Base-by-base conservation (phyloP, 1,140 invertebrate species). In the Leptestheria dahalacensis region DNA sequence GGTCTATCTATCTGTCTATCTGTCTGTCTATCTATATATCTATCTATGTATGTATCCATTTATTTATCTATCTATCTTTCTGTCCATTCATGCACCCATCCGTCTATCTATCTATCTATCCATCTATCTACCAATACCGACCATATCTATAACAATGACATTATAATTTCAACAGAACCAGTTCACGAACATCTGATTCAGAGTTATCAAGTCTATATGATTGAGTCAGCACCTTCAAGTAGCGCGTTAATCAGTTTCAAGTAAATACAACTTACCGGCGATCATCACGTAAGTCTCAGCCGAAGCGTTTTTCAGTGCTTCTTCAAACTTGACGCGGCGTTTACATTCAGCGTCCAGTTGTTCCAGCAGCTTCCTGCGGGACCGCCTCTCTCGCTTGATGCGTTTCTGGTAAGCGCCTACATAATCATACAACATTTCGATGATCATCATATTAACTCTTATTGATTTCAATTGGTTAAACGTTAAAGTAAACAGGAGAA, bases 381-480 rank as follows among this genome's bases (percentile, higher is more conserved):
- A 80, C 69, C 87, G 84, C 64, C 85, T 80, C 70, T 92, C 88
- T 67, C 88, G 87, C 73, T 88, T 83, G 69, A 91, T 76, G 41
- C 89, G 81, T 68, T 90, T 91, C 70, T 91, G 86, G 70, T 88
- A 86, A 63, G 86, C 75, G 59, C 86, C 89, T 91, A 79, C n/a
- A n/a, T n/a, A n/a, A n/a, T n/a, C n/a, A n/a, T n/a, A n/a, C n/a
- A n/a, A n/a, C n/a, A n/a, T n/a, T n/a, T n/a, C n/a, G n/a, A n/a
- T n/a, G n/a, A n/a, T n/a, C n/a, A n/a, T n/a, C n/a, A n/a, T n/a
- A n/a, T n/a, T n/a, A n/a, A n/a, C n/a, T n/a, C n/a, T n/a, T n/a
- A n/a, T n/a, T n/a, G n/a, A n/a, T n/a, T 52, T 52, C 2, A 52
- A 25, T 12, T 52, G 18, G 28, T 52, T 52, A 52, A 15, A 52